Percentiles rank a stretch among this genome's conserved stretches.
phyloP scores from a whole-genome alignment of 2,888 invertebrate genomes.

The Apamea sordens region DNA sequence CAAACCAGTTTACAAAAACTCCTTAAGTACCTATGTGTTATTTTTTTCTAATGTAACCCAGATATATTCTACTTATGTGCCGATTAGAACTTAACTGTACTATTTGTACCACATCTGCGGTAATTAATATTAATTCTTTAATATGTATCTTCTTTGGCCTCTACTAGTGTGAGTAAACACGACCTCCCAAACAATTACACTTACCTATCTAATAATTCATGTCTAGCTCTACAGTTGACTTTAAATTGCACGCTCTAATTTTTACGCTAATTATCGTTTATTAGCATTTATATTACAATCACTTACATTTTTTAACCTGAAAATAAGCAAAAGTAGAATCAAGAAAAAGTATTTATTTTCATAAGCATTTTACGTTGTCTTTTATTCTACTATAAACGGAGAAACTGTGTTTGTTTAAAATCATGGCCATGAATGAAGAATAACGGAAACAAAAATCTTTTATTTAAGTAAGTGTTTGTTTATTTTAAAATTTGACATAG shows the following conservation, averaged over 20 bases:
- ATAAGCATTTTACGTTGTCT: neutral
- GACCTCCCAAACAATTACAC: slow-evolving; percentile 24
- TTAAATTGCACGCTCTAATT: slow-evolving; percentile 42
- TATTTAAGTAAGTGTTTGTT: neutral
- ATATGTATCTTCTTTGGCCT: neutral
- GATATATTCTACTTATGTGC: slow-evolving; percentile 4
- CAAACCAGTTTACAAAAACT: slow-evolving; percentile 10
- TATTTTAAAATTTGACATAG: too few relatives aligned
- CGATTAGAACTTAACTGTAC: slow-evolving; percentile 11
- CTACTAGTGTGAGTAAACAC: slow-evolving; percentile 6
- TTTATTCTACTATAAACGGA: neutral
- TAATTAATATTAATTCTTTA: slow-evolving; percentile 17
- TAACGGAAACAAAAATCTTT: neutral
- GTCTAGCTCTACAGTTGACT: slow-evolving; percentile 6
- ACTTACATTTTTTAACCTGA: slow-evolving; percentile 17
- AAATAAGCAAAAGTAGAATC: slow-evolving; percentile 24
- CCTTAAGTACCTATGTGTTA: neutral
- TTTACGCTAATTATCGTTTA: slow-evolving; percentile 33
- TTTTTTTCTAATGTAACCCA: slow-evolving; percentile 31
- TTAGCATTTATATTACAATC: slow-evolving; percentile 21
- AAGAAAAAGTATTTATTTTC: slow-evolving; percentile 2
- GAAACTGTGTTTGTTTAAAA: slow-evolving; percentile 22
- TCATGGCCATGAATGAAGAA: slow-evolving; percentile 25
- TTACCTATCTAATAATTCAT: slow-evolving; percentile 4
- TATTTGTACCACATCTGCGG: slow-evolving; percentile 2